Evolutionary conservation across 2,888 invertebrate genomes (phyloP).

Genomic region (Rhopalosiphum nymphaeae): DNA sequence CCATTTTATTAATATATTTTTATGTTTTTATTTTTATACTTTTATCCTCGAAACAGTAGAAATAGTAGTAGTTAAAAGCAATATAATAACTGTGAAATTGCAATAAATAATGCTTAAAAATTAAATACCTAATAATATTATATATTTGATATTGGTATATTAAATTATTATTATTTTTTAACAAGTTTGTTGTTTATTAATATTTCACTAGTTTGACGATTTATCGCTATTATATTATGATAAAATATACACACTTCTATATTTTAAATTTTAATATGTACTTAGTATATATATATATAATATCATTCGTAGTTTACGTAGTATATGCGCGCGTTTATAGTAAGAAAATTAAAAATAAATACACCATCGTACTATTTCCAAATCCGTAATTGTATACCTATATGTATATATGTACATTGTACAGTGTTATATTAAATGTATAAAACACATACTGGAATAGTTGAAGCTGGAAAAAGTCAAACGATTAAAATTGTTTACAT

Average conservation of each 20-base stretch:
- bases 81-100: not conserved
- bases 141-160: not conserved
- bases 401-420: not conserved
- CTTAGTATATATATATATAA: not conserved
- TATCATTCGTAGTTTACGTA: not conserved
- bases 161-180: not conserved
- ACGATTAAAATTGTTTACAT: not conserved
- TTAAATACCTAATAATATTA: not conserved
- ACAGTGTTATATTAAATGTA: not conserved
- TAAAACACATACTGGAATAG: not conserved
- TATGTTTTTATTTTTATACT: not conserved
- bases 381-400: not conserved
- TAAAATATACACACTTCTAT: not conserved
- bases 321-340: not conserved
- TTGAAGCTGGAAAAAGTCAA: not conserved
- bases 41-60: not conserved
- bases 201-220: not conserved
- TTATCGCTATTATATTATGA: not conserved
- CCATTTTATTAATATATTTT: not conserved
- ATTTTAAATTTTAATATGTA: not conserved
- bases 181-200: not conserved
- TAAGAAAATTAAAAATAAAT: not conserved
- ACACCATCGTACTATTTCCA: not conserved
- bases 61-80: not conserved
- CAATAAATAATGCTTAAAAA: not conserved